Base-by-base conservation (phyloP, 2,113 vertebrate genomes). In the Oryzias javanicus region DNA sequence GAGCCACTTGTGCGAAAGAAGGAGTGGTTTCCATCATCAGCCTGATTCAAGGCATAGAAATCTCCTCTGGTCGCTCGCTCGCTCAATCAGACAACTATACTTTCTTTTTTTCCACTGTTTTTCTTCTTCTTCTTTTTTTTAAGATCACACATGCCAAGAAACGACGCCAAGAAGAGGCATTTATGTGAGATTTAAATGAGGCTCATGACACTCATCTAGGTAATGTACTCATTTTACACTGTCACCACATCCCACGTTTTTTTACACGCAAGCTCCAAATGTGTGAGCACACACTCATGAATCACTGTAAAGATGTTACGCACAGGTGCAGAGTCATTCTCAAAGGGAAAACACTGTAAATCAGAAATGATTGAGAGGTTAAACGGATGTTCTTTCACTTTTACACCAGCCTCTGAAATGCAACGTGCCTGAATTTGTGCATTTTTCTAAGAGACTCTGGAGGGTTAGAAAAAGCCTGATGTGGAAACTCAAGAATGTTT, bases 331-430 rank as follows among this genome's bases (percentile, higher is more conserved):
- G 61, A 68, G 72, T 83, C 76, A 74, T 67, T 74, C 41, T 4
- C 66, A 73, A 71, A 83, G 65, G 44, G 58, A 42, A 57, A 55
- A 47, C 49, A 25, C 78, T 68, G 50, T 85, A 85, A 87, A 85
- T 85, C 79, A 82, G 72, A 17, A 54, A 50, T 53, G 78, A 87
- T 87, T 87, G 79, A 85, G 79, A 87, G 80, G 72, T 82, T 83
- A 83, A 87, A 83, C 76, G 44, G 58, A 74, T 83, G 78, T 74
- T 79, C 67, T 59, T 55, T 17, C 19, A 64, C 42, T 78, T 85
- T 83, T 80, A 78, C 42, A 63, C 52, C 61, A 53, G 67, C 79
- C 78, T 68, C 64, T 76, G 49, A 75, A 71, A 67, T 72, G 73
- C 70, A 82, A 68, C 67, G 47, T 46, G 16, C 49, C 56, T 60